Base-by-base conservation (phyloP, 2,888 invertebrate genomes). In the Hirtodrosophila alboralis region DNA sequence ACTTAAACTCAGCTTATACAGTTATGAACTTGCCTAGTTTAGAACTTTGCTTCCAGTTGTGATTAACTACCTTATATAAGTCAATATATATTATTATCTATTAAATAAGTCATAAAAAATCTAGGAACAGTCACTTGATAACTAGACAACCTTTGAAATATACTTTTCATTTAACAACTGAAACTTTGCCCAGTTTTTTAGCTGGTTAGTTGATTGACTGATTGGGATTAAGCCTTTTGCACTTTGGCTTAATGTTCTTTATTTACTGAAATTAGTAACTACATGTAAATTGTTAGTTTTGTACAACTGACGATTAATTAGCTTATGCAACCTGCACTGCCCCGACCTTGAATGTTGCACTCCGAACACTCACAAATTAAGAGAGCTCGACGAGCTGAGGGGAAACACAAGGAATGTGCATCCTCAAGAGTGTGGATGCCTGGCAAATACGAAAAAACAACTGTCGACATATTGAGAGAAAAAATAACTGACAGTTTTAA, bases 371-470 rank as follows among this genome's bases (percentile, higher is more conserved):
- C 36, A 36, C 48, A 43, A 60, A 12, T 52, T 16, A 53, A 53
- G 70, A 36, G 53, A 40, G 57, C 30, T 59, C 16, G 36, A 34
- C 16, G 36, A 54, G 41, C 48, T 26, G 31, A 62, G 48, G 27
- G 54, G 36, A 49, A 48, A 13, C 40, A 36, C 43, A 13, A 59
- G 64, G 72, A 68, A 75, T 79, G 60, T 61, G 51, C 65, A 79
- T 76, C 66, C 66, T 62, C 56, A 48, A 47, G 21, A 34, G 30
- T 45, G 45, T 63, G 40, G 48, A 41, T 9, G n/a, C 8, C 26
- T 8, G 16, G 10, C 30, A 48, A 28, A 30, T 18, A 38, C 8
- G 37, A 41, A 48, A 31, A 60, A 41, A 28, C 44, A 75, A 49
- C 8, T 21, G 18, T 30, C 45, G 38, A 12, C 12, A 16, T 21